Evolutionary conservation across 37 sponge, comb jelly and placozoan genomes (phyloP), one percentile per base, ranked within the genome.

Genomic region (Beroe ovata): DNA sequence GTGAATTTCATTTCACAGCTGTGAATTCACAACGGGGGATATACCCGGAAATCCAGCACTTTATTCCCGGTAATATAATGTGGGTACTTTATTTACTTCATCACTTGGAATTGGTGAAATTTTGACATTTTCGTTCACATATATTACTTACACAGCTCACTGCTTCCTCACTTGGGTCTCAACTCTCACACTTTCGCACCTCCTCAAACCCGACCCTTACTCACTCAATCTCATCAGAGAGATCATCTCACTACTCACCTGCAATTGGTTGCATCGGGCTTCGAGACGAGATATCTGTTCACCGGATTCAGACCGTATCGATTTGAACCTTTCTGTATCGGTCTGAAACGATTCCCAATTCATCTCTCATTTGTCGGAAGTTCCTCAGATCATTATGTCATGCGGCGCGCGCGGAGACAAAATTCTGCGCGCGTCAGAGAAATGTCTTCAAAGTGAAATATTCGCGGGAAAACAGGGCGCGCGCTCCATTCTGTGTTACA

Each of bases 401-500:
- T n/a, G n/a, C n/a, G n/a, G n/a, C n/a, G n/a, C n/a, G n/a, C n/a
- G n/a, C n/a, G n/a, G n/a, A n/a, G n/a, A n/a, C n/a, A n/a, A n/a
- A n/a, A n/a, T n/a, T n/a, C n/a, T n/a, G n/a, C n/a, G n/a, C n/a
- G n/a, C n/a, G n/a, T n/a, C n/a, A n/a, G n/a, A n/a, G n/a, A n/a
- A n/a, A n/a, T n/a, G 11, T 47, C 6, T 47, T 47, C 11, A 47
- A 47, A 47, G 54, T 11, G 11, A 2, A 8, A 14, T 66, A 34
- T 32, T 30, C 69, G 36, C 33, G 69, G 36, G 16, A 66, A 66
- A 66, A 29, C 84, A 29, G 23, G 47, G 21, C 28, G 47, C 84
- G 84, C 84, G 84, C 84, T 25, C 28, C 47, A 77, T 39, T 42
- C 54, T 42, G 54, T 77, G 84, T 77, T 42, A 77, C 54, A 77